phyloP scores from a whole-genome alignment of 1,140 invertebrate species.

The Sycobia sp. region DNA sequence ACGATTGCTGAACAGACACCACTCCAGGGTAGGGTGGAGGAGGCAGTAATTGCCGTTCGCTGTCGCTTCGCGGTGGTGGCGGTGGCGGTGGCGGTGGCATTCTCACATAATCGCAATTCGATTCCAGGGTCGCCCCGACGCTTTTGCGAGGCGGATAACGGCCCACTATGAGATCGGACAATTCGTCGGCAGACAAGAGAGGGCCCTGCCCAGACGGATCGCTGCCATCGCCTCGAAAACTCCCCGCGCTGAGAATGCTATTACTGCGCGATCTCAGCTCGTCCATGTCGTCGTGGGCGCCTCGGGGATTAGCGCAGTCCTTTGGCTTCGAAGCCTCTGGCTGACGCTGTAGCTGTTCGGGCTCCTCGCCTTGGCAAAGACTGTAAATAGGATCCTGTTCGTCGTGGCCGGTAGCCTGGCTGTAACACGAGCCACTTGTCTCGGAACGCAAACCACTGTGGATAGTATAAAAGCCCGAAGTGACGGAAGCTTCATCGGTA shows the following conservation, averaged over 20 bases:
- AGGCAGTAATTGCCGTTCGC: slow-evolving; percentile 58
- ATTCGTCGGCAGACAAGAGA: slow-evolving; percentile 77
- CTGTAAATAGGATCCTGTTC: slow-evolving; percentile 32
- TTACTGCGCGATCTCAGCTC: slow-evolving; percentile 67
- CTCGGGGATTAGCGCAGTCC: too few species aligned
- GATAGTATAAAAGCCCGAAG: slow-evolving; percentile 60
- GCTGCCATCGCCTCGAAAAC: slow-evolving; percentile 83
- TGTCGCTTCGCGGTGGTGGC: slow-evolving; percentile 70
- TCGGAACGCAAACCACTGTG: slow-evolving; percentile 56
- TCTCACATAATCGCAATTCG: slow-evolving; percentile 86
- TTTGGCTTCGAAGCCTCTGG: neutral
- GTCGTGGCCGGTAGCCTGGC: slow-evolving; percentile 12
- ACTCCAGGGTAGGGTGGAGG: slow-evolving; percentile 52
- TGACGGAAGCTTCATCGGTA: slow-evolving; percentile 58
- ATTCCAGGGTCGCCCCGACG: slow-evolving; percentile 81
- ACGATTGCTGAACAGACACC: slow-evolving; percentile 45
- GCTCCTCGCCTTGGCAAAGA: slow-evolving; percentile 41
- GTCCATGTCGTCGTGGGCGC: slow-evolving; percentile 34
- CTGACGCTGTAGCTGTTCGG: neutral
- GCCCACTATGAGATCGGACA: slow-evolving; percentile 81
- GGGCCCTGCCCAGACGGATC: slow-evolving; percentile 78
- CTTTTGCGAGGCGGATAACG: slow-evolving; percentile 79
- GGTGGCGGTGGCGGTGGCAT: slow-evolving; percentile 74
- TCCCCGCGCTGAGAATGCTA: slow-evolving; percentile 76
- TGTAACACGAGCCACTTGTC: slow-evolving; percentile 38